Base-by-base conservation (phyloP, 2,113 vertebrate genomes). In the Camelus dromedarius region DNA sequence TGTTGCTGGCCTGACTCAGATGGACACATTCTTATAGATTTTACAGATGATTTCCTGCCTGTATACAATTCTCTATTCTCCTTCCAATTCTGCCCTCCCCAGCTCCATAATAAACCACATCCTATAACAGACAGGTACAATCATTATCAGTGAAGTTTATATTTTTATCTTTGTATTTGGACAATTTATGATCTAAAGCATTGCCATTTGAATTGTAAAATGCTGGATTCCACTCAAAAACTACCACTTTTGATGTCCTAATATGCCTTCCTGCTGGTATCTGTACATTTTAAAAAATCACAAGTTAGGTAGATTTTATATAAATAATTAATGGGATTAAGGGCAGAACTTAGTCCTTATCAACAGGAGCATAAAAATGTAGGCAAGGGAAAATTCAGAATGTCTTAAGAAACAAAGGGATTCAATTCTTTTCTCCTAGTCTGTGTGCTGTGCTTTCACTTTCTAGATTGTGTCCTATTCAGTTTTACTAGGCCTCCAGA, bases 261-360 rank as follows among this genome's bases (percentile, higher is more conserved):
- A 81, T 88, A 87, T 60, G 48, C 10, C 11, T 72, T 79, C 18
- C 38, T 77, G 10, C 67, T 2, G 90, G 80, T 89, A n/a, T 83
- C 20, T 94, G 0, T 18, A 30, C 14, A 4, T 75, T 77, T 38
- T 14, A 88, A 95, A 73, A 70, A 86, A 77, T 82, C 14, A 14
- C 30, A 66, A 54, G 10, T 26, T 93, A 79, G 62, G 26, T 95
- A 87, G 30, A 94, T 70, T 89, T 96, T 94, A 26, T 58, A 56
- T 35, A 50, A 92, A 15, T 75, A n/a, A 73, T 50, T 60, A 80
- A 48, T 50, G 6, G 18, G 82, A 48, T 69, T 95, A 56, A 66
- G 48, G n/a, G 24, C 58, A 15, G 20, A 81, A 77, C 19, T 52
- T 66, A 46, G 12, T n/a, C 30, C 26, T 79, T 66, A 85, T 70